Evolutionary conservation across 2,113 vertebrate genomes (phyloP), one percentile per base, ranked within the genome.

Genomic region (Procavia capensis): DNA sequence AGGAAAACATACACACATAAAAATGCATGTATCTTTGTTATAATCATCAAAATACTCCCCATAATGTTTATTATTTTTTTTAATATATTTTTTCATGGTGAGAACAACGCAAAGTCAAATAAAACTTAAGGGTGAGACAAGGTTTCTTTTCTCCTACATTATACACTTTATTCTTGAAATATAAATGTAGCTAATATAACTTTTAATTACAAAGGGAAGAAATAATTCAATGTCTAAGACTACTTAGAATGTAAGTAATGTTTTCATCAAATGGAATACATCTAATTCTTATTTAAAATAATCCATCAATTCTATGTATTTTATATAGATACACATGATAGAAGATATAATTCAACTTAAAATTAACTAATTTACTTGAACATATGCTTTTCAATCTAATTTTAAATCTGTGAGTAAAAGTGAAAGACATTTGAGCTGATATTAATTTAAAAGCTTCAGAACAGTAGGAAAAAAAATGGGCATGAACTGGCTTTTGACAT

Each of bases 291-390:
- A 70, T 90, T 95, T 72, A 87, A 63, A 96, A 66, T 36, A 75
- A 2, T 50, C 61, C 24, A 50, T 90, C 95, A 97, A 92, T 80
- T 59, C 13, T 79, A 66, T 39, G 43, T 76, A 85, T 91, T 82
- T 29, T 90, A 94, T 36, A 89, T 88, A 93, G 5, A 86, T 10
- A 85, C 22, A 83, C 13, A 95, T 25, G 68, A 95, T 10, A 34
- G 47, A 36, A 90, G 50, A 36, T 84, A 1, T 25, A 24, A 75
- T 54, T 36, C 25, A 95, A 76, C 9, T 24, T 96, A 22, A 87
- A 95, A 96, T 97, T 93, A 97, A 64, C n/a, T 24, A 95, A 94
- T 97, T 97, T 24, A 95, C 94, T 97, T 97, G 61, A 96, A 97
- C 94, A 68, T 93, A 94, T 94, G 22, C 14, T 95, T 95, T 96